Conservation (phyloP, 1,140 invertebrate genomes). For the Ostrea denselamellosa region DNA sequence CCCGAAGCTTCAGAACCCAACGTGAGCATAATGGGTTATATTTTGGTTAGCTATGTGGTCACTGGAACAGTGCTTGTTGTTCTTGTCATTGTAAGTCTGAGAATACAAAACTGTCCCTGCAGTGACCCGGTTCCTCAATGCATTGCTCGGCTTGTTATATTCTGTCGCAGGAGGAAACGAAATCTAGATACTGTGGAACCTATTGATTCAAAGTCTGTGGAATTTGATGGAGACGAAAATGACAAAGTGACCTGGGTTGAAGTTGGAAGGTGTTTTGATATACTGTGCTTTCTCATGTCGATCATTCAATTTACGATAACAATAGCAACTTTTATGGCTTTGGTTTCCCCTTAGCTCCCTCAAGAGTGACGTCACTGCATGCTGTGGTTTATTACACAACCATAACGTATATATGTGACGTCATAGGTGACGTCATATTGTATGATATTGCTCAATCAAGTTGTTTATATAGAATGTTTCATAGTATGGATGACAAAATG, state of each 20-base stretch:
- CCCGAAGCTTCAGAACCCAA: slow-evolving; percentile 79
- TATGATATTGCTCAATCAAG: too few species aligned
- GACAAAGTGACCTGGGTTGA: not conserved
- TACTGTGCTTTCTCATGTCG: not conserved
- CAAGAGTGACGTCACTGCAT: too few species aligned
- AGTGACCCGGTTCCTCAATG: not conserved
- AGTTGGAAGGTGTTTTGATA: not conserved
- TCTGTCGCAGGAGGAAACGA: not conserved
- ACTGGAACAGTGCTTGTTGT: not conserved
- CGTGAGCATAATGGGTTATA: slow-evolving; percentile 21
- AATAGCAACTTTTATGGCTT: not conserved
- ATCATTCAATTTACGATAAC: not conserved
- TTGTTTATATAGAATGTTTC: too few species aligned
- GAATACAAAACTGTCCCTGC: not conserved
- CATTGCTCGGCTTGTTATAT: not conserved
- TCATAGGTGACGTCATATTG: too few species aligned
- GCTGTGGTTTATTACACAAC: too few species aligned
- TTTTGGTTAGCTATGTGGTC: not conserved
- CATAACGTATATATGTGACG: too few species aligned
- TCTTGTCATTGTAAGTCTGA: not conserved
- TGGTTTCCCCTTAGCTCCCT: not conserved
- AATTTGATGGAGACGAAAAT: not conserved
- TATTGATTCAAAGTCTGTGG: not conserved
- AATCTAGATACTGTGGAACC: not conserved
- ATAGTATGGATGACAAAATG: too few species aligned